Evolutionary conservation across 2,888 invertebrate species (phyloP), one percentile per base, ranked within the genome.

Genomic region (Rhamnusium bicolor): DNA sequence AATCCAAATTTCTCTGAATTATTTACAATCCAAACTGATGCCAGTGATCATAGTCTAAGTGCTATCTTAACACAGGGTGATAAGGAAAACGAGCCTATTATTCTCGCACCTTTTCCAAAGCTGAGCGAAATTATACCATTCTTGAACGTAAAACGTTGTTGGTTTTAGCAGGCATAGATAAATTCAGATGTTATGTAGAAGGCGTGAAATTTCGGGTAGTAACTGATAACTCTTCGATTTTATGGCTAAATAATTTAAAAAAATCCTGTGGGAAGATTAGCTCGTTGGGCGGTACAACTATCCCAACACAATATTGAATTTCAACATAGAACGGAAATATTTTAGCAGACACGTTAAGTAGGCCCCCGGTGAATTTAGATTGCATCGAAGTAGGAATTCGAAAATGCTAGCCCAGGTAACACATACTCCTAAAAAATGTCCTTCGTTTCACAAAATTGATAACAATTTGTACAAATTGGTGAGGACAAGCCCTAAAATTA

Each of bases 261-360:
- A 58, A 82, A 82, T 24, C 74, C 82, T 0, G 77, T 73, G 29
- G 84, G 81, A 1, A 21, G 82, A 8, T 49, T 84, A 16, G 80
- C 81, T 0, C 62, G 80, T 10, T 85, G 80, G 76, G 69, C 75
- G 19, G 63, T 49, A 1, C 5, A 16, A 16, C 14, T 49, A 5
- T 49, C 49, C n/a, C n/a, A n/a, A n/a, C n/a, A n/a, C n/a, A n/a
- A n/a, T n/a, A n/a, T n/a, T n/a, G n/a, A n/a, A n/a, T n/a, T n/a
- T n/a, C n/a, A n/a, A n/a, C n/a, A n/a, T 14, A 18, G 4, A 14
- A 49, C 6, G 2, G 2, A 16, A 2, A 49, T 49, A 7, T 49
- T 14, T 2, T 49, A 14, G 4, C 49, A 1, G 49, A 49, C 14
- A 14, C 49, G 2, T 18, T 49, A 16, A 49, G 49, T 49, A 49